Base-by-base conservation (phyloP, 2,888 invertebrate genomes). In the Apodemia zela region DNA sequence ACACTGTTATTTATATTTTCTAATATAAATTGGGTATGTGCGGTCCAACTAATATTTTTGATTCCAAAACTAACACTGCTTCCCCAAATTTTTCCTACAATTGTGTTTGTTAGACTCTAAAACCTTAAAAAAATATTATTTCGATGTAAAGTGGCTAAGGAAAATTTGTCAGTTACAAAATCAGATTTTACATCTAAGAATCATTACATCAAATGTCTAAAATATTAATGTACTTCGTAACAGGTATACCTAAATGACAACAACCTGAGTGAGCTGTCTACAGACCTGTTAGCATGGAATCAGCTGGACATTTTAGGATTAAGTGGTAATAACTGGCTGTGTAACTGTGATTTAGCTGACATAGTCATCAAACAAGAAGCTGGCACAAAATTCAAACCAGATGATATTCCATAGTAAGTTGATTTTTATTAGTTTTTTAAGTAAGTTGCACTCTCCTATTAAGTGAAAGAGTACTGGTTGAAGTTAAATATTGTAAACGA, bases 191-290 rank as follows among this genome's bases (percentile, higher is more conserved):
- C 21, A 13, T 25, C 15, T 6, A 21, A 54, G 8, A 54, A 25
- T 54, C 18, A 29, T 18, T n/a, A 10, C 11, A 42, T 57, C 65
- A 65, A 42, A 42, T 42, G 42, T 42, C 42, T 42, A 15, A 42
- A 38, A 15, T 42, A 38, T 42, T 42, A 42, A 42, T 42, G 15
- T 42, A 15, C 5, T 42, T 42, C 0, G 4, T 6, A 67, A 75
- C 80, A 95, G 94, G 80, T 95, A 49, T 94, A 95, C 72, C 77
- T 95, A 59, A 94, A 94, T 69, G 89, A 94, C 72, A 94, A 94
- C 76, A 89, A 92, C 25, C 77, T 95, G 54, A 92, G 85, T 71
- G 92, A 93, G 63, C 78, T 94, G 42, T 88, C 93, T 45, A 78
- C 85, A 38, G 89, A 92, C 65, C 75, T 94, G 66, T 84, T 93